A percentile compares a stretch with the other conserved stretches of the same genome.
These are phyloP conservation scores for Dynastes hyllus DNA, from an alignment of 2,888 invertebrate genomes.

Conservation along the genomic window DNA sequence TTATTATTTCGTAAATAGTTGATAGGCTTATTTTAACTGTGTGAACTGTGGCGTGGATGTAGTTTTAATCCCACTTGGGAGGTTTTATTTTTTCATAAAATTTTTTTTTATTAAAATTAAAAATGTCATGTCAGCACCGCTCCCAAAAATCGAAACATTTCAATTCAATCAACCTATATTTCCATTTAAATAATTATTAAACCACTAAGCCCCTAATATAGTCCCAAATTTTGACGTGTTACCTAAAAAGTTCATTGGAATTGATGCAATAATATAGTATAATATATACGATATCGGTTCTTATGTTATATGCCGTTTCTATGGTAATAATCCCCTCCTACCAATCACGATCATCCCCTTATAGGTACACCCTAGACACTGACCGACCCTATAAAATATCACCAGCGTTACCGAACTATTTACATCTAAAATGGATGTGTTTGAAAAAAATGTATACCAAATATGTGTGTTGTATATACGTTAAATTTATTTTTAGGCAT, in stretches of 20 bases:
- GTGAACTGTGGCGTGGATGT: slow-evolving; percentile 54
- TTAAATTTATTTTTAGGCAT: slow-evolving; percentile 26
- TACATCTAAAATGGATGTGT: slow-evolving; percentile 16
- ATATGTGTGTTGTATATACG: slow-evolving; percentile 21
- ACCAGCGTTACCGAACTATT: not conserved
- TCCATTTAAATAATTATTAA: slow-evolving; percentile 29
- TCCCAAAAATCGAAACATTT: too few species aligned
- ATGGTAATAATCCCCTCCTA: slow-evolving; percentile 41
- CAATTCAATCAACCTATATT: too few species aligned
- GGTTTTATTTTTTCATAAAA: slow-evolving; percentile 38
- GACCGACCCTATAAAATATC: not conserved
- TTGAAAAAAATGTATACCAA: slow-evolving; percentile 15
- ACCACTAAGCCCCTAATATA: too few species aligned
- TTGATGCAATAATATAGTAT: not conserved
- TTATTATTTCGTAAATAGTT: slow-evolving; percentile 57
- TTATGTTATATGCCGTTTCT: slow-evolving; percentile 38
- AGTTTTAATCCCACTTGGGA: slow-evolving; percentile 48
- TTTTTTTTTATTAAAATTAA: slow-evolving; percentile 44
- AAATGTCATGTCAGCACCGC: slow-evolving; percentile 56
- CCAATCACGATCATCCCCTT: slow-evolving; percentile 23
- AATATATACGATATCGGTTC: not conserved
- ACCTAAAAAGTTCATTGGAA: slow-evolving; percentile 14
- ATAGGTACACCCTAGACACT: slow-evolving; percentile 10
- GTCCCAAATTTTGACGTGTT: too few species aligned
- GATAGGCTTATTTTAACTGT: slow-evolving; percentile 49